A percentile compares a stretch with the other conserved stretches of the same genome.
Evolutionary conservation across 2,113 vertebrate species (phyloP).

Genomic region (Pongo pygmaeus): DNA sequence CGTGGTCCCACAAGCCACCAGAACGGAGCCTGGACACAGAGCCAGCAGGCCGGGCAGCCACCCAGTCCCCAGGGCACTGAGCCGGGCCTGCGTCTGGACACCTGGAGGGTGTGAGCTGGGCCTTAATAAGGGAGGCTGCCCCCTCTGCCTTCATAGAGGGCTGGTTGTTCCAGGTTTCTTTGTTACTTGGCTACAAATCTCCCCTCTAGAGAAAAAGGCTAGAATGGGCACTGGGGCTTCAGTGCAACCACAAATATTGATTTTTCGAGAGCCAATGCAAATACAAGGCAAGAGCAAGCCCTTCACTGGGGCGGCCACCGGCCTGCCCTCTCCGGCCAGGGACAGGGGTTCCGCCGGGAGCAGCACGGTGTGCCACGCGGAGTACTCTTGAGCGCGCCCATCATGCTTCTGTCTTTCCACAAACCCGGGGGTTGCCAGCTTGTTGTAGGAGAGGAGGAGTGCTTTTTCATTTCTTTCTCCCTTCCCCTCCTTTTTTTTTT

Average conservation of each 20-base stretch:
- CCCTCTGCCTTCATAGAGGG: not conserved
- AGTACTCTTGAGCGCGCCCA: not conserved
- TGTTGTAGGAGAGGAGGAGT: too few species aligned
- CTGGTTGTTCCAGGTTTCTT: not conserved
- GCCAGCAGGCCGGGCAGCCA: too few species aligned
- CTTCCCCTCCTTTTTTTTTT: not conserved
- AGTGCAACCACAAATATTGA: not conserved
- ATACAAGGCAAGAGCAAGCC: rapidly evolving
- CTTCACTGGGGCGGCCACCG: rapidly evolving
- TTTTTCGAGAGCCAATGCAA: not conserved
- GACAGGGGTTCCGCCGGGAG: not conserved
- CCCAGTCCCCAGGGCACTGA: not conserved
- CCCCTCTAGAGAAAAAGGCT: not conserved
- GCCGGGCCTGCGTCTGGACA: not conserved
- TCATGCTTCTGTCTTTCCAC: not conserved
- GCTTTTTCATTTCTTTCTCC: not conserved
- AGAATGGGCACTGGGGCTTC: not conserved
- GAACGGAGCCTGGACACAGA: not conserved
- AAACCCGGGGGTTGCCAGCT: not conserved
- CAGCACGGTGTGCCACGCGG: rapidly evolving
- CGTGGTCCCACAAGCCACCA: not conserved
- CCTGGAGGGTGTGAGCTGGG: not conserved
- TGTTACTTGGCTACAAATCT: not conserved
- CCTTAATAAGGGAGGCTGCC: not conserved
- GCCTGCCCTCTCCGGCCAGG: not conserved